Percentiles rank a stretch among this genome's conserved stretches.
phyloP scores from a whole-genome alignment of 2,113 vertebrate species.

The Ifrita kowaldi region DNA sequence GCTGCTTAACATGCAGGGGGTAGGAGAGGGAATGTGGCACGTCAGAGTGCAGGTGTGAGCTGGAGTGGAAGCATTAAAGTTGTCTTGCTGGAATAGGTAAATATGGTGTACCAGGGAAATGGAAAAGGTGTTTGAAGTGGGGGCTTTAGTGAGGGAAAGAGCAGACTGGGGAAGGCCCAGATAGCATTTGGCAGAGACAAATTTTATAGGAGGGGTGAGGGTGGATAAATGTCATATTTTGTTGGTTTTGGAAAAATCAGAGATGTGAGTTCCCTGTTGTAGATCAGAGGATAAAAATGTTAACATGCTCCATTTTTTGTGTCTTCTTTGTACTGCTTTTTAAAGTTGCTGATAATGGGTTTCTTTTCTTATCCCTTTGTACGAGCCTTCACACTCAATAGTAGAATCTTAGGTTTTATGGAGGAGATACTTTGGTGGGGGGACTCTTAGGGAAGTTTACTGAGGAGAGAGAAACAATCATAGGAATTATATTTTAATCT shows the following conservation, averaged over 20 bases:
- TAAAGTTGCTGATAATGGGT: not conserved
- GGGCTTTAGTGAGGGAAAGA: not conserved
- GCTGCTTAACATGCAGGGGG: not conserved
- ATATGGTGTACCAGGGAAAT: not conserved
- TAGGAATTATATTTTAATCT: not conserved
- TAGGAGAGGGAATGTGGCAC: accelerated
- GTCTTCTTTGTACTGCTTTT: not conserved
- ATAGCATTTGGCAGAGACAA: not conserved
- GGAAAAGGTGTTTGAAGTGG: not conserved
- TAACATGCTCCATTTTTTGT: not conserved
- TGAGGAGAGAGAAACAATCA: not conserved
- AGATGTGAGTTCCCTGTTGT: not conserved
- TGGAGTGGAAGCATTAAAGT: not conserved
- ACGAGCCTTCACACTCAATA: not conserved
- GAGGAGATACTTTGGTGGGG: not conserved
- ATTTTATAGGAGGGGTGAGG: not conserved
- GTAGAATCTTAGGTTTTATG: not conserved
- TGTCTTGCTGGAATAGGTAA: not conserved
- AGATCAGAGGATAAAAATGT: not conserved
- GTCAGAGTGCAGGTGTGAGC: not conserved
- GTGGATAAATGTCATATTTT: not conserved
- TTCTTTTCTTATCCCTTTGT: not conserved
- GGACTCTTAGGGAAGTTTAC: not conserved
- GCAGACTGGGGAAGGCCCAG: not conserved
- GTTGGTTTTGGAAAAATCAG: not conserved